Base-by-base conservation (phyloP, 2,113 vertebrate species). In the Tonatia bakeri region DNA sequence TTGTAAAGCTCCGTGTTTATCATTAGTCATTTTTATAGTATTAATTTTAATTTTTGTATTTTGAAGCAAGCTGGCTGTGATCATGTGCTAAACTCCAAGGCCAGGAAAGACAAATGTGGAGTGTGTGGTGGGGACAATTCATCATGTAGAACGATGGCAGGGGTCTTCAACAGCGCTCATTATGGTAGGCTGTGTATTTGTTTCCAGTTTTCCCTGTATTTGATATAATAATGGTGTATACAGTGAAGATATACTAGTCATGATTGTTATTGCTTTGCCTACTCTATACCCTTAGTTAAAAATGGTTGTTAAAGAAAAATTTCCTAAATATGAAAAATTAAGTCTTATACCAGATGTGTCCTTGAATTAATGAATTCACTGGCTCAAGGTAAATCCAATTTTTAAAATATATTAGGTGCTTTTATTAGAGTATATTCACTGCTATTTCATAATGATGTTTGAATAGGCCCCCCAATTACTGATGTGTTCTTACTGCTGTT, bases 1-100 rank as follows among this genome's bases (percentile, higher is more conserved):
- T 31, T 31, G 31, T 70, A 31, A 94, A 83, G 83, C 1, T 47
- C 20, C 20, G 15, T 90, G 17, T 20, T 73, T 70, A 36, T 69
- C 10, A n/a, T n/a, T n/a, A 38, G 22, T 94, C 47, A 13, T 40
- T 70, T 84, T 83, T 91, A 52, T 91, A 47, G 56, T 70, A 7
- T 84, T 96, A 47, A 90, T 69, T 81, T 7, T 69, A 61, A 97
- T 93, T 79, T 87, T 96, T 95, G 22, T 95, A 50, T 95, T 89
- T 92, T 98, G 56, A 97, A 99, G 99, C 99, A 99, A 99, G 99
- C 99, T 73, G 99, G 99, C 96, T 99, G 99, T 97, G 99, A 99
- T 98, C 99, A 99, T 0, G 98, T 99, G 83, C 98, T 99, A 92
- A 99, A 99, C 98, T 99, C 99, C 1, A 99, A 99, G 98, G 99